A percentile compares a stretch with the other conserved stretches of the same genome.
Evolutionary conservation across 2,888 invertebrate genomes (phyloP).

Genomic region (Acanthopleura granulata): DNA sequence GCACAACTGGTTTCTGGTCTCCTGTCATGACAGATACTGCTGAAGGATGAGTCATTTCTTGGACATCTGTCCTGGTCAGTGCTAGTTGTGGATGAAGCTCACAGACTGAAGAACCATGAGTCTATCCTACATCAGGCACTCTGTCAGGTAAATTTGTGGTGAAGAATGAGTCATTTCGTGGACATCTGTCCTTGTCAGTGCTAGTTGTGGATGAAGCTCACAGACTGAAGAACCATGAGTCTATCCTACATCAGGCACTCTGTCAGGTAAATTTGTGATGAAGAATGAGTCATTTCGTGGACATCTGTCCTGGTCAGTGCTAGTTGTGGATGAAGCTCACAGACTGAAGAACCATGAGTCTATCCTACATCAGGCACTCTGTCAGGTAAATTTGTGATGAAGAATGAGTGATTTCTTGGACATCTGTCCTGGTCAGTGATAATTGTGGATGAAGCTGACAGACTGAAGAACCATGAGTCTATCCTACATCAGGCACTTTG

Average conservation of each 20-base stretch:
- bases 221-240: conserved; percentile 66
- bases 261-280: conserved; percentile 57
- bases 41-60: conserved; percentile 61
- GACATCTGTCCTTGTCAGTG: conserved; percentile 50
- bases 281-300: conserved; percentile 58
- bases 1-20: no score
- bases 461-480: conserved; percentile 67
- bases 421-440: conserved; percentile 55
- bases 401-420: conserved; percentile 55
- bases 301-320: conserved; percentile 50
- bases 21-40: conserved; percentile 47
- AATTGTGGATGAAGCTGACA: conserved; percentile 67
- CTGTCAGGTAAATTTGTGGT: conserved; percentile 58
- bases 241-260: conserved; percentile 63
- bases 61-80: conserved; percentile 51
- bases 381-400: conserved; percentile 55
- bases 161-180: conserved; percentile 58
- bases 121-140: conserved; percentile 64
- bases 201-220: conserved; percentile 68
- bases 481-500: conserved; percentile 61
- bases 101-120: conserved; percentile 66
- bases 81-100: conserved; percentile 67
- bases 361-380: conserved; percentile 59
- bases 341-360: conserved; percentile 67
- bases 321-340: conserved; percentile 68